These are phyloP conservation scores for Poicephalus gulielmi DNA, from an alignment of 2,113 vertebrate genomes.

Conservation along the genomic window DNA sequence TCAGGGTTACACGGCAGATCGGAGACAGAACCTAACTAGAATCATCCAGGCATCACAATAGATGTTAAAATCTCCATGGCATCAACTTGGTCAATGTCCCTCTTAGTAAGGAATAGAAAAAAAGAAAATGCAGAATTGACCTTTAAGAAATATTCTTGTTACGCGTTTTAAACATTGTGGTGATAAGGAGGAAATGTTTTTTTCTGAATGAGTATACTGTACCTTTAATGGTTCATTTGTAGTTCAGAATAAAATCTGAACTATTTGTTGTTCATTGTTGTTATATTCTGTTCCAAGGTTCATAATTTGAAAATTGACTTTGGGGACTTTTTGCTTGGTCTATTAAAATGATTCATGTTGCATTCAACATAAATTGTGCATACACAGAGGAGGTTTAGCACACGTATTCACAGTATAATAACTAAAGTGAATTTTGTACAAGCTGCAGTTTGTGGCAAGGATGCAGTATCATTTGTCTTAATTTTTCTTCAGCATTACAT, in stretches of 20 bases:
- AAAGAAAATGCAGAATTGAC: not conserved
- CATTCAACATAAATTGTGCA: conserved; percentile 95
- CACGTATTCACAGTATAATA: conserved; percentile 80
- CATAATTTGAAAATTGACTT: conserved; percentile 90
- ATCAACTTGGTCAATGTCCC: not conserved
- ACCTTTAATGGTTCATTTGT: conserved; percentile 71
- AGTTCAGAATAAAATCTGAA: conserved; percentile 83
- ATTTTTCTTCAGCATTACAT: conserved; percentile 83
- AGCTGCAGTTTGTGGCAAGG: conserved; percentile 82
- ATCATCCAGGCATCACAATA: not conserved
- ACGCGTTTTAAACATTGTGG: not conserved
- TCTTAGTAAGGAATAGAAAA: not conserved
- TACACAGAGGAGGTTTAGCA: conserved; percentile 89
- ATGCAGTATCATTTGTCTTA: conserved; percentile 86
- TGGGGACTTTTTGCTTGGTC: conserved; percentile 87
- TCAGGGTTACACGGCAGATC: not conserved
- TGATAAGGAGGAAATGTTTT: not conserved
- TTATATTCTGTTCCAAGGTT: conserved; percentile 83
- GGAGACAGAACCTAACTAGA: not conserved
- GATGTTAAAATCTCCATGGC: not conserved
- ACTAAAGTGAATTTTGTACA: conserved; percentile 84
- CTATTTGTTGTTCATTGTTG: conserved; percentile 80
- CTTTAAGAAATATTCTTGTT: not conserved
- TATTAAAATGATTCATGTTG: conserved; percentile 98
- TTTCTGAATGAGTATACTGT: conserved; percentile 60